A percentile compares a stretch with the other conserved stretches of the same genome.
phyloP scores from a whole-genome alignment of 2,797 vertebrate genomes.

The Arvicola amphibius region DNA sequence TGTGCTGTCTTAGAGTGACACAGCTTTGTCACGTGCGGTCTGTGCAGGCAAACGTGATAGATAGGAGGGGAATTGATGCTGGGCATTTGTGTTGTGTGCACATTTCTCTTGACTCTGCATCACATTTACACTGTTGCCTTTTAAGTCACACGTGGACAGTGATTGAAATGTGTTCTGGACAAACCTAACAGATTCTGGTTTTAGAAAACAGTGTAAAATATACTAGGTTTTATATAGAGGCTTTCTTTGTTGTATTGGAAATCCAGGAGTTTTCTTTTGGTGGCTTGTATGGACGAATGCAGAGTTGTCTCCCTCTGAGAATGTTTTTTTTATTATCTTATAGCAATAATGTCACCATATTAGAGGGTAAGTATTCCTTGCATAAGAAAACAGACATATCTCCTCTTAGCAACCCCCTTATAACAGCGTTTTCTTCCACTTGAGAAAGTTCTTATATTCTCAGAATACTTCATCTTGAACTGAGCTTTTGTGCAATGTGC shows the following conservation, averaged over 20 bases:
- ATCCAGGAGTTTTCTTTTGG: slow-evolving; percentile 68
- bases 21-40: slow-evolving; percentile 85
- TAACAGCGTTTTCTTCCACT: slow-evolving; percentile 75
- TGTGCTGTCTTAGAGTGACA: slow-evolving; percentile 80
- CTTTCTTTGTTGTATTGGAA: slow-evolving; percentile 81
- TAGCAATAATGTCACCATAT: slow-evolving; percentile 84
- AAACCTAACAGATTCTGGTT: slow-evolving; percentile 67
- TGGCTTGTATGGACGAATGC: slow-evolving; percentile 60
- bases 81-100: slow-evolving; percentile 86
- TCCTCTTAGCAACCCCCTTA: slow-evolving; percentile 69
- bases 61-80: slow-evolving; percentile 84
- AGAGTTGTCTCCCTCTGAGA: slow-evolving; percentile 76
- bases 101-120: slow-evolving; percentile 82
- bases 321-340: slow-evolving; percentile 77
- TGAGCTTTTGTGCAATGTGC: slow-evolving; percentile 80
- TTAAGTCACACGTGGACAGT: slow-evolving; percentile 71
- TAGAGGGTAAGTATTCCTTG: slow-evolving; percentile 78
- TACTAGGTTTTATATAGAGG: slow-evolving; percentile 79
- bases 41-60: slow-evolving; percentile 80
- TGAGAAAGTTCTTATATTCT: slow-evolving; percentile 81
- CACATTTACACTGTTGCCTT: slow-evolving; percentile 82
- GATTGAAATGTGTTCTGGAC: slow-evolving; percentile 71
- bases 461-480: slow-evolving; percentile 75
- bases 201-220: slow-evolving; percentile 73
- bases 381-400: slow-evolving; percentile 73